These are phyloP conservation scores for Drosophila repleta DNA, from an alignment of 1,140 invertebrate species.

Conservation along the genomic window DNA sequence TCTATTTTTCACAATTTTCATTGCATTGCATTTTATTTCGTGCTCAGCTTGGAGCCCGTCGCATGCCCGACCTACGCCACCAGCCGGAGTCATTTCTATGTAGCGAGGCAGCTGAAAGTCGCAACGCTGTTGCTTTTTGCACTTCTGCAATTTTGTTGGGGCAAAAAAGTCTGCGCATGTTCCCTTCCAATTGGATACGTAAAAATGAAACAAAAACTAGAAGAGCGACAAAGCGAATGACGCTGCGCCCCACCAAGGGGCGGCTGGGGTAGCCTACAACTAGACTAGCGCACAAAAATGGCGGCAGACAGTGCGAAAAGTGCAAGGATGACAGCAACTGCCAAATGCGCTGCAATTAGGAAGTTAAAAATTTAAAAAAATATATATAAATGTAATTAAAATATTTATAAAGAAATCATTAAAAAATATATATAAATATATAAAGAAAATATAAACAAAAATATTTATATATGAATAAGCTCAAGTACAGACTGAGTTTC, in stretches of 20 bases:
- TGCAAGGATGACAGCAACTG: conserved; percentile 8
- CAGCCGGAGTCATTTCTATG: conserved; percentile 19
- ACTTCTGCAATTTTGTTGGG: conserved; percentile 59
- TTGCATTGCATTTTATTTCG: conserved; percentile 75
- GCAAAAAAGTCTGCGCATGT: conserved; percentile 78
- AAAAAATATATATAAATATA: no score
- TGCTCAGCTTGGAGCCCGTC: neutral
- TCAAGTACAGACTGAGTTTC: no score
- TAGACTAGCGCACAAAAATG: conserved; percentile 46
- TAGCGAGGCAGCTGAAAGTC: conserved; percentile 5
- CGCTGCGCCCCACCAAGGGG: conserved; percentile 15
- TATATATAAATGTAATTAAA: no score
- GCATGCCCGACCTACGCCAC: conserved; percentile 21
- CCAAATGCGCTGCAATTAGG: conserved; percentile 5
- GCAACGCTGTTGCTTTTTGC: conserved; percentile 37
- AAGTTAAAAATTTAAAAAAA: no score
- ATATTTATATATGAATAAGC: no score
- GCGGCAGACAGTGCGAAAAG: conserved; percentile 22
- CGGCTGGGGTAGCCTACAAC: neutral
- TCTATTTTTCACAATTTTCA: conserved; percentile 82
- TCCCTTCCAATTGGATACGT: conserved; percentile 58
- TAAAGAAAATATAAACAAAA: no score
- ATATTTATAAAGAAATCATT: no score
- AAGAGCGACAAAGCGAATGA: conserved; percentile 52
- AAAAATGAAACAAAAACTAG: conserved; percentile 61